Evolutionary conservation across 2,888 invertebrate genomes (phyloP).

Genomic region (Vannuccia rotundouncinata): DNA sequence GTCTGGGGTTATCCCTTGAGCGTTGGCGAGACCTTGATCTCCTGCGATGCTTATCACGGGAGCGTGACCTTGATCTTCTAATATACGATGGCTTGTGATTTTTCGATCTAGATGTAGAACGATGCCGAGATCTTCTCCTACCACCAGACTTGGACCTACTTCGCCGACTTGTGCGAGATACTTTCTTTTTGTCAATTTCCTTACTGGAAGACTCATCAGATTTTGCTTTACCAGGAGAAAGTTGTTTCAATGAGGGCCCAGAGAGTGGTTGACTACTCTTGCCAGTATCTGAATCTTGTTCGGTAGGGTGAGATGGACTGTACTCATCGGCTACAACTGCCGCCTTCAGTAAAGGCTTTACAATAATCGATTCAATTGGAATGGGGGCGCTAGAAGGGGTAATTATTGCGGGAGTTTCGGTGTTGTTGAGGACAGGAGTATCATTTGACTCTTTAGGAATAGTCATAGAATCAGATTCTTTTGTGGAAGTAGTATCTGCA

Average conservation of each 20-base stretch:
- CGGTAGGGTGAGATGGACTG: conserved; percentile 39
- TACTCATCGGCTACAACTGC: conserved; percentile 18
- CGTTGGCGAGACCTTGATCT: too few species aligned
- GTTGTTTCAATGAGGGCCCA: neutral
- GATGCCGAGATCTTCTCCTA: neutral
- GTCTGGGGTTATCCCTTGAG: neutral
- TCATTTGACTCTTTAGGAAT: too few species aligned
- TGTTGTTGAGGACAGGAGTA: too few species aligned
- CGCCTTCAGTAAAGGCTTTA: neutral
- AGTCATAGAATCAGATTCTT: too few species aligned
- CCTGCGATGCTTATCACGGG: neutral
- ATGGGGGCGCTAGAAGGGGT: neutral
- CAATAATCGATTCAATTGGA: neutral
- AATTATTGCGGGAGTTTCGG: too few species aligned
- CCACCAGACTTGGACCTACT: neutral
- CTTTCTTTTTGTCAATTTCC: neutral
- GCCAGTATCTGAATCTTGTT: conserved; percentile 30
- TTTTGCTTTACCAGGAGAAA: neutral
- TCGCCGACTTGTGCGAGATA: neutral
- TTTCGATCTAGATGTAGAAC: neutral
- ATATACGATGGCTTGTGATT: neutral
- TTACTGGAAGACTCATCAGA: neutral
- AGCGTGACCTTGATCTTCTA: neutral
- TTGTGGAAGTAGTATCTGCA: too few species aligned
- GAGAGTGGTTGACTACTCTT: neutral